These are phyloP conservation scores for Ailuropoda melanoleuca DNA, from an alignment of 2,113 vertebrate species.

Conservation along the genomic window DNA sequence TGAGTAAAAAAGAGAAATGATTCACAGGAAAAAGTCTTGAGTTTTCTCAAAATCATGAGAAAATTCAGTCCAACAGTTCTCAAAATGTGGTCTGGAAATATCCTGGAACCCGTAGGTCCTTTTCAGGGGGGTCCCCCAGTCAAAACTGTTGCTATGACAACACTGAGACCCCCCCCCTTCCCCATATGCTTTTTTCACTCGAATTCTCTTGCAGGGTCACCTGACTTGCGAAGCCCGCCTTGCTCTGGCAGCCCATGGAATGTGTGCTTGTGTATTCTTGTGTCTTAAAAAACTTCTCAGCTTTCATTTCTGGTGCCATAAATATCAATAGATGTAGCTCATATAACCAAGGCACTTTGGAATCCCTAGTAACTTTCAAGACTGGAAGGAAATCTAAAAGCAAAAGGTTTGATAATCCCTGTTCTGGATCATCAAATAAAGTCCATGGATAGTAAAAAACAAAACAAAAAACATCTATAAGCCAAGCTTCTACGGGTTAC, in stretches of 20 bases:
- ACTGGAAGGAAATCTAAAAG: not conserved
- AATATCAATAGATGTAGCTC: not conserved
- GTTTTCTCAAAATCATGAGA: not conserved
- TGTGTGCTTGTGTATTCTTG: not conserved
- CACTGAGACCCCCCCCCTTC: not conserved
- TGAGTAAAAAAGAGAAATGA: not conserved
- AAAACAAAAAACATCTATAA: not conserved
- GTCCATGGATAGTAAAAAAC: not conserved
- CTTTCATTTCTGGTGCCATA: not conserved
- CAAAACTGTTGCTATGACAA: not conserved
- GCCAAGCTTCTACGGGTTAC: not conserved
- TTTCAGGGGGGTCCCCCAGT: not conserved
- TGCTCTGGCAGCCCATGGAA: not conserved
- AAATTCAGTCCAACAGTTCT: not conserved
- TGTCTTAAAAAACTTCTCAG: not conserved
- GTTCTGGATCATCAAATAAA: not conserved
- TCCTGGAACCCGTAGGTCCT: not conserved
- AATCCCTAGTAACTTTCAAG: not conserved
- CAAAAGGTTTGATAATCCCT: not conserved
- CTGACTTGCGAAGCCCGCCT: not conserved
- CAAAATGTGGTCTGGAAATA: not conserved
- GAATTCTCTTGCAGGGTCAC: not conserved
- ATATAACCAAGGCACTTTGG: not conserved
- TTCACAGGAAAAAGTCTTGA: not conserved
- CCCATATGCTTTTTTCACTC: not conserved